phyloP scores from a whole-genome alignment of 2,113 vertebrate genomes.

The Odontophorus gujanensis region DNA sequence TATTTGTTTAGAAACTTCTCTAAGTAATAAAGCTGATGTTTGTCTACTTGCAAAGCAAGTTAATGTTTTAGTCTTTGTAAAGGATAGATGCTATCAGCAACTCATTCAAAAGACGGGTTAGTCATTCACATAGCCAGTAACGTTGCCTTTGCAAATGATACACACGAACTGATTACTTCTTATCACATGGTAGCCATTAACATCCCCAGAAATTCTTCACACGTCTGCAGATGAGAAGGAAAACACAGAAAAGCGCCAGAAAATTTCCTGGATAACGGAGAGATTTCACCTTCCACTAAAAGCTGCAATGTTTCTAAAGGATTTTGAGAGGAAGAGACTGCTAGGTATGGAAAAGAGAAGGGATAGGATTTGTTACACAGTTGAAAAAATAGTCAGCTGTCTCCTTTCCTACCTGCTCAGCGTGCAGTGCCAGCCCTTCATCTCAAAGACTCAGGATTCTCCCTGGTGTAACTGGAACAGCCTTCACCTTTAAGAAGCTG shows the following conservation, averaged over 20 bases:
- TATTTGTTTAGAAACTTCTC: not conserved
- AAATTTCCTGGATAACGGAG: not conserved
- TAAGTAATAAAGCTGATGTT: fast-evolving
- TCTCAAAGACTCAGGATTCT: not conserved
- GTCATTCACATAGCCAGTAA: not conserved
- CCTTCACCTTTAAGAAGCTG: not conserved
- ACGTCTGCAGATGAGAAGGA: not conserved
- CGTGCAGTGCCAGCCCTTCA: not conserved
- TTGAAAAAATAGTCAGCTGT: not conserved
- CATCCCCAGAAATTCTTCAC: no score
- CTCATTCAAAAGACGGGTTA: not conserved
- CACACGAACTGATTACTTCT: fast-evolving
- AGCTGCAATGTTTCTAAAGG: not conserved
- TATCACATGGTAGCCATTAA: not conserved
- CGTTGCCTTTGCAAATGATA: not conserved
- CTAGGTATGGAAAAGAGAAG: not conserved
- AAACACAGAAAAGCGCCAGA: not conserved
- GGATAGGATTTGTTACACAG: not conserved
- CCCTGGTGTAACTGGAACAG: not conserved
- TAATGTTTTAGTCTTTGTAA: not conserved
- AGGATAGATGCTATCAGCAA: not conserved
- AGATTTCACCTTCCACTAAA: not conserved
- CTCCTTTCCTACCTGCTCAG: not conserved
- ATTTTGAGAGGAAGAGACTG: not conserved
- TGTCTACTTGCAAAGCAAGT: not conserved